Percentiles rank a stretch among this genome's conserved stretches.
Evolutionary conservation across 1,140 invertebrate species (phyloP).

Genomic region (Metopolophium dirhodum): DNA sequence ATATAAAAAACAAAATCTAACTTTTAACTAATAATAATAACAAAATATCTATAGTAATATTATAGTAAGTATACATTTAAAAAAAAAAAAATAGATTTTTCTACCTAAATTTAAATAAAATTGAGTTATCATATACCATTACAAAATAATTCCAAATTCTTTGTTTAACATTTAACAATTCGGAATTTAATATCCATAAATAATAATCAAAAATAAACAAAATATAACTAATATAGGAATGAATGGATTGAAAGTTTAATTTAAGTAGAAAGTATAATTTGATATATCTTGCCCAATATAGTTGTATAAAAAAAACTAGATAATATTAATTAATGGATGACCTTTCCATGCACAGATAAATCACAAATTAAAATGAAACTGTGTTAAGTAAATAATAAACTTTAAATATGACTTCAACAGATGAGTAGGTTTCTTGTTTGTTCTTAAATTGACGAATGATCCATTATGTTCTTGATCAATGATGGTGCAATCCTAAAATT

Average conservation of each 20-base stretch:
- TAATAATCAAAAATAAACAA: not conserved
- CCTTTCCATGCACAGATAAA: not conserved
- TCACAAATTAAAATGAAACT: not conserved
- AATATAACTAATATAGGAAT: not conserved
- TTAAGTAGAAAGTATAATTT: slow-evolving; percentile 6
- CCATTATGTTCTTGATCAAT: slow-evolving; percentile 50
- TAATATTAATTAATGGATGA: not conserved
- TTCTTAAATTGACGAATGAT: slow-evolving; percentile 52
- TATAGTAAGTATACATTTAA: not conserved
- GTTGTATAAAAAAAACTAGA: not conserved
- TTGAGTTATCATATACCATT: not conserved
- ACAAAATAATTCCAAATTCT: not conserved
- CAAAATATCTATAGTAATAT: not conserved
- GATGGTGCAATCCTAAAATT: slow-evolving; percentile 49
- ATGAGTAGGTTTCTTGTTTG: not conserved
- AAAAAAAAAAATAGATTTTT: not conserved
- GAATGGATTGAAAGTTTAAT: not conserved
- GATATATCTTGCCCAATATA: not conserved
- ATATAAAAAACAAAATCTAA: not conserved
- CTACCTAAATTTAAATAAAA: not conserved
- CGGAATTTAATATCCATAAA: not conserved
- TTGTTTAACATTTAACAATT: not conserved
- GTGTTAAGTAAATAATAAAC: not conserved
- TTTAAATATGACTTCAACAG: not conserved
- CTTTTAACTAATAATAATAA: not conserved